These are phyloP conservation scores for Epizoanthus rinbou DNA, from an alignment of 92 coral and sea anemone species.

Conservation along the genomic window DNA sequence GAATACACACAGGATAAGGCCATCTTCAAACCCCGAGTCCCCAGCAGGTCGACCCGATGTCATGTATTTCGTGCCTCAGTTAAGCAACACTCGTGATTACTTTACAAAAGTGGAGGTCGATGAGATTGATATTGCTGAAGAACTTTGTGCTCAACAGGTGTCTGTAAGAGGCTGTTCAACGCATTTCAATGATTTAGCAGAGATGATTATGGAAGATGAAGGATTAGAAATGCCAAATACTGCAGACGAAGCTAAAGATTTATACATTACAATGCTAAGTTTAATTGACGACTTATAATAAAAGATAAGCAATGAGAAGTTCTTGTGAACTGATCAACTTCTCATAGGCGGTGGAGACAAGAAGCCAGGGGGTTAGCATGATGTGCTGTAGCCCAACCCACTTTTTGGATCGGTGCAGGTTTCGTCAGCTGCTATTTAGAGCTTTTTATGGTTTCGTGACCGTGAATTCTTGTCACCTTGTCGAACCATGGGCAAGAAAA, in stretches of 20 bases:
- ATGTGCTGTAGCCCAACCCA: no score
- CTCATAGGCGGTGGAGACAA: no score
- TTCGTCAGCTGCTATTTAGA: no score
- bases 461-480: no score
- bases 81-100: conserved; percentile 61
- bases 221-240: conserved; percentile 61
- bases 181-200: conserved; percentile 63
- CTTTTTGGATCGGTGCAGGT: no score
- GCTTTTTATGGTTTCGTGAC: no score
- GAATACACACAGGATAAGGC: conserved; percentile 46
- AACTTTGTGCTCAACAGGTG: conserved; percentile 51
- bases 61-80: conserved; percentile 58
- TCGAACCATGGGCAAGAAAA: no score
- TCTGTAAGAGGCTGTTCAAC: conserved; percentile 58
- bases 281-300: conserved; percentile 38
- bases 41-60: conserved; percentile 26
- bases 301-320: neutral
- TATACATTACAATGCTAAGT: conserved; percentile 42
- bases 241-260: conserved; percentile 51
- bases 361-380: no score
- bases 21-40: conserved; percentile 6
- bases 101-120: conserved; percentile 59
- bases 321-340: no score
- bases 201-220: conserved; percentile 73
- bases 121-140: conserved; percentile 63